Evolutionary conservation across 2,888 invertebrate genomes (phyloP).

Genomic region (Drosophila neotestacea): DNA sequence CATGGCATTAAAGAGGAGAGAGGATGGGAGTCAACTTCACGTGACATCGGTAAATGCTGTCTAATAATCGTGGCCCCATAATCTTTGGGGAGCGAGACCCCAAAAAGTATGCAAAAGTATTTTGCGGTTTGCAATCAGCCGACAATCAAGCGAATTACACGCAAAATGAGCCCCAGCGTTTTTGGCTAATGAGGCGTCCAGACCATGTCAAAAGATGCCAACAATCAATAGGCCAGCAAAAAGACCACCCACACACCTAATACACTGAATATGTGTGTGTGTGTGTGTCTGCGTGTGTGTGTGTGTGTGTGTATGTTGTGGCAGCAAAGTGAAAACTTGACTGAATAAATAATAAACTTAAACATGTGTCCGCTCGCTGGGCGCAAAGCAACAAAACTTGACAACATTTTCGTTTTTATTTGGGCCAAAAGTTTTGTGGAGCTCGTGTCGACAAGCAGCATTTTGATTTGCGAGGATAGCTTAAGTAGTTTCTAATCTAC

Average conservation of each 20-base stretch:
- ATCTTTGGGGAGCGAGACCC: conserved; percentile 40
- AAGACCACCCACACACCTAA: conserved; percentile 25
- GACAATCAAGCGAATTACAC: conserved; percentile 66
- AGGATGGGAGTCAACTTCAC: conserved; percentile 32
- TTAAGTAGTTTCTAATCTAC: background rate
- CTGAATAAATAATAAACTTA: conserved; percentile 75
- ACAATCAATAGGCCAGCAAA: conserved; percentile 50
- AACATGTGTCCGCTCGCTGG: conserved; percentile 45
- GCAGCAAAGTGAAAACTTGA: conserved; percentile 68
- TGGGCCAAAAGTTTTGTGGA: conserved; percentile 31
- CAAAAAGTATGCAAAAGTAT: conserved; percentile 55
- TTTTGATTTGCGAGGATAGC: conserved; percentile 49
- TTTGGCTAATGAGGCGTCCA: conserved; percentile 59
- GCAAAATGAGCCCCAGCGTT: conserved; percentile 42
- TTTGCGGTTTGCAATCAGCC: conserved; percentile 50
- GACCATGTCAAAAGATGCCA: conserved; percentile 33
- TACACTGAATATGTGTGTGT: background rate
- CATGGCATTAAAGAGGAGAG: background rate
- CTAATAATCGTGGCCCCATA: conserved; percentile 54
- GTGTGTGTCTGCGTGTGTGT: conserved; percentile 8
- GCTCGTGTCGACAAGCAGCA: conserved; percentile 44
- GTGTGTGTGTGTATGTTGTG: conserved; percentile 26
- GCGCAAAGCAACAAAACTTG: conserved; percentile 48
- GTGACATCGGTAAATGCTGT: conserved; percentile 64
- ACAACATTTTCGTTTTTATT: conserved; percentile 56